Conservation (phyloP, 2,113 vertebrate species). For the Tauraco erythrolophus region DNA sequence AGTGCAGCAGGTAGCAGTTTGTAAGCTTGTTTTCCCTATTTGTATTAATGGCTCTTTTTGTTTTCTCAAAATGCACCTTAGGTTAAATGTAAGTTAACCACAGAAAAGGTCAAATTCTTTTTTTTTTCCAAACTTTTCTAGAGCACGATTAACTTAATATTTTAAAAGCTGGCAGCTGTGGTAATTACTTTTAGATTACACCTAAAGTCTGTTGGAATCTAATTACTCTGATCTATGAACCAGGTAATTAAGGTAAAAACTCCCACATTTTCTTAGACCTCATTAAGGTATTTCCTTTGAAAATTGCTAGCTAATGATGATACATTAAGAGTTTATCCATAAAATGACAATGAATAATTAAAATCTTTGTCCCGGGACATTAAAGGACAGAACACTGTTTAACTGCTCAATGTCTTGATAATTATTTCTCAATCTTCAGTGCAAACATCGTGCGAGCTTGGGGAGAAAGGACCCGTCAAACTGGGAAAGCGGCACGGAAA, state of each 20-base stretch:
- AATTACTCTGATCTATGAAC: constrained; percentile 77
- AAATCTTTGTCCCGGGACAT: constrained; percentile 42
- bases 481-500: neutral
- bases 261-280: constrained; percentile 61
- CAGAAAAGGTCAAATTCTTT: constrained; percentile 9
- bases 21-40: neutral
- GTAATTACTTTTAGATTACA: constrained; percentile 73
- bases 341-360: constrained; percentile 64
- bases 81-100: constrained; percentile 4
- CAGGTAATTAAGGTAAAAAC: constrained; percentile 73
- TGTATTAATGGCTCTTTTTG: neutral
- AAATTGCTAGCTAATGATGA: constrained; percentile 69
- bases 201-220: constrained; percentile 65
- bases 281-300: constrained; percentile 71
- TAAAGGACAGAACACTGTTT: constrained; percentile 58
- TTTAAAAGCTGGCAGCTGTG: constrained; percentile 69
- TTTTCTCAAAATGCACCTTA: neutral
- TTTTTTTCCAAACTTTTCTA: constrained; percentile 44
- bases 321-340: constrained; percentile 56
- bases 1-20: neutral
- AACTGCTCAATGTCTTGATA: neutral
- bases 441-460: neutral
- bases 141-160: constrained; percentile 34
- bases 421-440: constrained; percentile 17
- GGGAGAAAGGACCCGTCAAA: neutral